Evolutionary conservation across 1,140 invertebrate species (phyloP).

Genomic region (Ctenoplectra terminalis): DNA sequence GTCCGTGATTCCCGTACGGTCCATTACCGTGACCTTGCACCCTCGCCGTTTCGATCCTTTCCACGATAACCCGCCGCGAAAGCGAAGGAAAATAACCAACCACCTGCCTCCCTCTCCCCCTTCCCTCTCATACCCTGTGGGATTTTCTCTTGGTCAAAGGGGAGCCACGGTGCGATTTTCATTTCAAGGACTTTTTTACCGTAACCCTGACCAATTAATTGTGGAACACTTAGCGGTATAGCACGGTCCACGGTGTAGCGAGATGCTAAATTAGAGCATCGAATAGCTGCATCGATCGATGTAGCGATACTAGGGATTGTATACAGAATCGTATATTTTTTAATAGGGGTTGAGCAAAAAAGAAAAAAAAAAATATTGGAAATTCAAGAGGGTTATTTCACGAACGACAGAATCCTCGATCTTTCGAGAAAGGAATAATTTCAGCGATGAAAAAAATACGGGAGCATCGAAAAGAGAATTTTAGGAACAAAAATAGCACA

Average conservation of each 20-base stretch:
- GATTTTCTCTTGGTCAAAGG: neutral
- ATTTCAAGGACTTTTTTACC: neutral
- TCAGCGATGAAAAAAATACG: no score
- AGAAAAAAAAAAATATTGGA: no score
- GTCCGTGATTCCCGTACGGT: constrained; percentile 74
- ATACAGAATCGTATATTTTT: no score
- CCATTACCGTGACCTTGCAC: constrained; percentile 72
- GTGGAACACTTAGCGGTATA: neutral
- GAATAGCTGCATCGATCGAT: neutral
- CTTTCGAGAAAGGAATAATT: no score
- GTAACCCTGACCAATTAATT: neutral
- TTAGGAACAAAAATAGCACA: no score
- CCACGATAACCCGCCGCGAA: constrained; percentile 18
- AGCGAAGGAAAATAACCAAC: constrained; percentile 44
- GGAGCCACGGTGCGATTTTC: neutral
- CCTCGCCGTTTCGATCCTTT: constrained; percentile 44
- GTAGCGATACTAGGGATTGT: no score
- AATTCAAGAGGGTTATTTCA: no score
- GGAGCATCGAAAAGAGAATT: no score
- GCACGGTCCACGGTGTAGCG: neutral
- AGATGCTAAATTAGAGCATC: neutral
- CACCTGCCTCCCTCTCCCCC: neutral
- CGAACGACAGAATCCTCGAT: no score
- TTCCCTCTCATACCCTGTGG: neutral
- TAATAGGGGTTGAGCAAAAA: no score